phyloP scores from a whole-genome alignment of 2,888 invertebrate genomes.

The Heliothis peltigera region DNA sequence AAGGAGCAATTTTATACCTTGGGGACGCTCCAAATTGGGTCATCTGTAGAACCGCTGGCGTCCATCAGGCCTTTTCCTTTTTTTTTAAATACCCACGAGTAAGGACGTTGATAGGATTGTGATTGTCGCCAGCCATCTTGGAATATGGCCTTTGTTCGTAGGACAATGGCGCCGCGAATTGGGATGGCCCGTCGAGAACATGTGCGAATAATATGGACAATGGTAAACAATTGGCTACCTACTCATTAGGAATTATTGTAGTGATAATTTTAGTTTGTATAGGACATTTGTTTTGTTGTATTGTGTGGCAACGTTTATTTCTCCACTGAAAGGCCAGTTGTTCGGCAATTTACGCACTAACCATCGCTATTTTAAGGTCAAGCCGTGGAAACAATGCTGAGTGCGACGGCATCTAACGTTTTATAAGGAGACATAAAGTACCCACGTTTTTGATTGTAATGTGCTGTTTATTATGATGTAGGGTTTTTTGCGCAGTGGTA shows the following conservation, averaged over 20 bases:
- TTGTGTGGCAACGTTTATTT: constrained; percentile 47
- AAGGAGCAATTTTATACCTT: constrained; percentile 72
- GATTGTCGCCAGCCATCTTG: constrained; percentile 69
- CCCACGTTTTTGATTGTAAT: constrained; percentile 28
- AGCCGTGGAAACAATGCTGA: constrained; percentile 42
- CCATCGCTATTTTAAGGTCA: constrained; percentile 40
- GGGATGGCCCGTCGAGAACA: constrained; percentile 76
- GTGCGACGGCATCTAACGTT: constrained; percentile 18
- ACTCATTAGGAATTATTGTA: constrained; percentile 70
- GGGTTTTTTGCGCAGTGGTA: constrained; percentile 5
- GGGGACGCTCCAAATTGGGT: constrained; percentile 71
- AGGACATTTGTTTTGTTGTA: constrained; percentile 54
- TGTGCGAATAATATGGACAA: constrained; percentile 75
- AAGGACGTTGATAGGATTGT: constrained; percentile 62
- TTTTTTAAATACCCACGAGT: constrained; percentile 50
- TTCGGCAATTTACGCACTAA: constrained; percentile 43
- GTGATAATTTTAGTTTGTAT: constrained; percentile 59
- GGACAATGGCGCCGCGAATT: constrained; percentile 82
- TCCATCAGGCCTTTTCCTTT: constrained; percentile 46
- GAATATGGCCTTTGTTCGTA: constrained; percentile 76
- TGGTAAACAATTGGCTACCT: constrained; percentile 76
- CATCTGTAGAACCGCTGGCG: constrained; percentile 41
- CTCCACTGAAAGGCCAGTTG: constrained; percentile 34
- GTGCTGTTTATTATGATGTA: constrained; percentile 20
- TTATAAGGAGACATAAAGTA: constrained; percentile 27